Evolutionary conservation across 2,113 vertebrate species (phyloP).

Genomic region (Zosterops borbonicus): DNA sequence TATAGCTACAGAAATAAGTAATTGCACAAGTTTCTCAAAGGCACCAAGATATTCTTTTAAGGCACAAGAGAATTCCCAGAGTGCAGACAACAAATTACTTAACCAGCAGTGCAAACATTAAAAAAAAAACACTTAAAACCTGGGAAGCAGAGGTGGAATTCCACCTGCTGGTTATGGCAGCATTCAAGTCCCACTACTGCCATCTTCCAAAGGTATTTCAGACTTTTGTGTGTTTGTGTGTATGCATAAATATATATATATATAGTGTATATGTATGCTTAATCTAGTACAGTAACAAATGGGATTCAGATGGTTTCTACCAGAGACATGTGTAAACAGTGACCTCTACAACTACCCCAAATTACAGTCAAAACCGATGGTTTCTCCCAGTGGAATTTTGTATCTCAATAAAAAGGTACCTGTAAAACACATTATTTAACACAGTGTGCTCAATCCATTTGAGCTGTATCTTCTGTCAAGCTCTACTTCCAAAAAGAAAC

Average conservation of each 20-base stretch:
- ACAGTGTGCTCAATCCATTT: neutral
- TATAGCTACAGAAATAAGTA: neutral
- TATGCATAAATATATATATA: neutral
- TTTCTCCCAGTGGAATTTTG: neutral
- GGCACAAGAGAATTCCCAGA: neutral
- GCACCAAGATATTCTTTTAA: neutral
- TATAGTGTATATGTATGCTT: conserved; percentile 3
- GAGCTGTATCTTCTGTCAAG: neutral
- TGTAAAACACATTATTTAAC: neutral
- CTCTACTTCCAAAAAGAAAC: neutral
- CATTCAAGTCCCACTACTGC: neutral
- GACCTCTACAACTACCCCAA: neutral
- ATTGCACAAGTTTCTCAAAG: conserved; percentile 11
- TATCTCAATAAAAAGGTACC: neutral
- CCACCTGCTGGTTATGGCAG: neutral
- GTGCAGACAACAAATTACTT: neutral
- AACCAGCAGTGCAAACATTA: conserved; percentile 8
- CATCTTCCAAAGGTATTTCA: neutral
- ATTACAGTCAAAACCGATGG: neutral
- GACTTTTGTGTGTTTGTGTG: neutral
- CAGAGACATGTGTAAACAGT: neutral
- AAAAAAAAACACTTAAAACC: neutral
- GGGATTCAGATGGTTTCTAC: neutral
- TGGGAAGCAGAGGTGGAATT: neutral
- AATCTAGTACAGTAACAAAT: neutral